Percentiles rank a stretch among this genome's conserved stretches.
These are phyloP conservation scores for Chrosomus eos DNA, from an alignment of 2,797 vertebrate species.

Conservation along the genomic window DNA sequence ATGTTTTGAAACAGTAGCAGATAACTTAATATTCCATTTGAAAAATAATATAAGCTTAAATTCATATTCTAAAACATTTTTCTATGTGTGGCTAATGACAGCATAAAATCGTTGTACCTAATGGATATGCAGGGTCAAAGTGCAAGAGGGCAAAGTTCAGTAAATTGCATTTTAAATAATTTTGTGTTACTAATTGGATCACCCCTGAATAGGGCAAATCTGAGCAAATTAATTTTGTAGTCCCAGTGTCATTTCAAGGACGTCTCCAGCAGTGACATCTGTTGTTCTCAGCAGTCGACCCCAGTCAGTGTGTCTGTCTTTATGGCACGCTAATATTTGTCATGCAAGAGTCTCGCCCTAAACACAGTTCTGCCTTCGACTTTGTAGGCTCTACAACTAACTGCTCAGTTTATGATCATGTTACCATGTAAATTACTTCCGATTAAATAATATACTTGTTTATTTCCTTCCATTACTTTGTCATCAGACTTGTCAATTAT, in stretches of 20 bases:
- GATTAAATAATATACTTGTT: neutral
- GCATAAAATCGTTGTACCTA: constrained; percentile 1
- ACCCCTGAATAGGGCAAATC: constrained; percentile 64
- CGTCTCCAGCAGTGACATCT: constrained; percentile 71
- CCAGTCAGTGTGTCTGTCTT: constrained; percentile 33
- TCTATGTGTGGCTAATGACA: constrained; percentile 16
- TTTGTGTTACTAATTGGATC: constrained; percentile 69
- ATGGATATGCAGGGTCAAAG: constrained; percentile 23
- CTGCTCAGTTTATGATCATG: neutral
- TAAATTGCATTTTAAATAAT: constrained; percentile 42
- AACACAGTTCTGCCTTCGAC: neutral
- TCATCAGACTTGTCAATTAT: neutral
- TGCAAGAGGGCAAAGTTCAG: constrained; percentile 63
- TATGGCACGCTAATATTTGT: constrained; percentile 18
- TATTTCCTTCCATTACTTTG: neutral
- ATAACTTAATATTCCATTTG: neutral
- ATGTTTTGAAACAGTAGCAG: neutral
- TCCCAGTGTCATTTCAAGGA: constrained; percentile 75
- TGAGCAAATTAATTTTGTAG: constrained; percentile 68
- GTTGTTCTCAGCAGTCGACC: constrained; percentile 52
- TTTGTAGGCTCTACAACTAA: neutral
- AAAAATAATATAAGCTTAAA: neutral
- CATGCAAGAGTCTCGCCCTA: constrained; percentile 19
- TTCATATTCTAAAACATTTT: neutral
- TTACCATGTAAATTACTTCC: neutral